Evolutionary conservation across 2,888 invertebrate species (phyloP).

Genomic region (Drosophila planitibia): DNA sequence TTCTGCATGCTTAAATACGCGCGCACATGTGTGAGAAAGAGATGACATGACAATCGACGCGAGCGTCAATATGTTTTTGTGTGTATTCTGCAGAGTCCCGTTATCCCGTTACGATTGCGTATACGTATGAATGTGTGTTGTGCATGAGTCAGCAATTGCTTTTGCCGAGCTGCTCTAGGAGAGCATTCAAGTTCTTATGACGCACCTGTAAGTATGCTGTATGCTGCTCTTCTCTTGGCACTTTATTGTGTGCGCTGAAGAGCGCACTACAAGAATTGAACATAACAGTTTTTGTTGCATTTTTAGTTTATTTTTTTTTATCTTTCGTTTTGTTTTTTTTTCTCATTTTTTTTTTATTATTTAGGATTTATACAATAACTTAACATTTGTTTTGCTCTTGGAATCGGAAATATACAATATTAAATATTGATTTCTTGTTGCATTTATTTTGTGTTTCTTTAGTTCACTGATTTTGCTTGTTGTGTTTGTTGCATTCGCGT

Average conservation of each 20-base stretch:
- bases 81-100: too few relatives aligned
- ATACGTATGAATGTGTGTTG: too few relatives aligned
- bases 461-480: constrained; percentile 46
- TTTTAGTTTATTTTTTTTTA: constrained; percentile 14
- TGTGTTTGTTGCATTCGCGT: constrained; percentile 34
- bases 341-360: constrained; percentile 58
- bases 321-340: constrained; percentile 28
- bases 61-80: too few relatives aligned
- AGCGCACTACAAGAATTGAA: constrained; percentile 8
- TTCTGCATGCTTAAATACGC: too few relatives aligned
- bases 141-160: constrained; percentile 22
- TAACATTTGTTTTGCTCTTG: constrained; percentile 74
- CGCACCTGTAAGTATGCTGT: constrained; percentile 38
- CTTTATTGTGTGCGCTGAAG: constrained; percentile 12
- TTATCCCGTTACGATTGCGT: too few relatives aligned
- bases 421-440: constrained; percentile 77
- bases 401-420: constrained; percentile 83
- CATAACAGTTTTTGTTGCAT: constrained; percentile 1
- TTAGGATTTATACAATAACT: constrained; percentile 80
- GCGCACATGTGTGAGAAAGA: too few relatives aligned
- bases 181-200: neutral
- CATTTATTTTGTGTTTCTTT: constrained; percentile 29
- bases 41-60: too few relatives aligned
- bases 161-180: constrained; percentile 3
- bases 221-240: neutral